These are phyloP conservation scores for Procambarus clarkii DNA, from an alignment of 1,140 invertebrate genomes.

Conservation along the genomic window DNA sequence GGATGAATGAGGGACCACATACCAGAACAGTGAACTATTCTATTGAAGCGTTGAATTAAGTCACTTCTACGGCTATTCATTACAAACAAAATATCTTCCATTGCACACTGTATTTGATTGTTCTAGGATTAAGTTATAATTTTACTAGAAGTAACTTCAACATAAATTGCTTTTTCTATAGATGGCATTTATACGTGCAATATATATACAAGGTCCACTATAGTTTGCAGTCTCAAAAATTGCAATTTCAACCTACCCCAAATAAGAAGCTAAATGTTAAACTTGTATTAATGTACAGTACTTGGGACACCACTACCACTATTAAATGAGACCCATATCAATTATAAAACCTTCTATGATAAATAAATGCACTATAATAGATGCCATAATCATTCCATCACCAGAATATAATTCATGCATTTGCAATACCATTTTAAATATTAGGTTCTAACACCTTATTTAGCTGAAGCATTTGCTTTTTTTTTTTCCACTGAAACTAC, in stretches of 20 bases:
- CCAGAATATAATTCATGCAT: constrained; percentile 1
- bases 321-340: neutral
- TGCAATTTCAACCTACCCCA: neutral
- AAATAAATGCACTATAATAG: neutral
- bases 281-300: neutral
- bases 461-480: neutral
- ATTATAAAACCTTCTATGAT: neutral
- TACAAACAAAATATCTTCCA: too few relatives aligned
- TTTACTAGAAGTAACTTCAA: too few relatives aligned
- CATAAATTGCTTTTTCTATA: neutral
- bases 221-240: constrained; percentile 8
- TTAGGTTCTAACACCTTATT: neutral
- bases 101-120: too few relatives aligned
- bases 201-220: neutral
- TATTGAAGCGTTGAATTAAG: too few relatives aligned
- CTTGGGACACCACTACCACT: neutral
- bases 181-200: neutral
- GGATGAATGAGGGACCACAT: too few relatives aligned
- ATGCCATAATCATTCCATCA: neutral
- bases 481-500: neutral
- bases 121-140: too few relatives aligned
- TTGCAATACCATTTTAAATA: neutral
- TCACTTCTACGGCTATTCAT: too few relatives aligned
- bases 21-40: too few relatives aligned
- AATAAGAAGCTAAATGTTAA: neutral